Evolutionary conservation across 2,113 vertebrate genomes (phyloP).

Genomic region (Heloderma charlesbogerti): DNA sequence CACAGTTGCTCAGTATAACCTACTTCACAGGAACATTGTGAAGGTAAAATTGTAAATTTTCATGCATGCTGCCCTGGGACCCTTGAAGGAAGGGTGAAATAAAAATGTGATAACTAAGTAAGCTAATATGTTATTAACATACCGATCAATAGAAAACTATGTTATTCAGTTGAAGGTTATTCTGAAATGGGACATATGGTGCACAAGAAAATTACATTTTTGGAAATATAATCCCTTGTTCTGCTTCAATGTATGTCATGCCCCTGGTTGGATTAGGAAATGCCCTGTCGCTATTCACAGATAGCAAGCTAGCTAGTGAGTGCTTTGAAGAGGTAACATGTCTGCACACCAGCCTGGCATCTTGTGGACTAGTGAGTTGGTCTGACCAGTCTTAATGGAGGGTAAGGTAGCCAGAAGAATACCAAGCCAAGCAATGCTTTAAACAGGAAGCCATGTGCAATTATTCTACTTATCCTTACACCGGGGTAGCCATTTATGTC

Average conservation of each 20-base stretch:
- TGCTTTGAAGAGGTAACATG: neutral
- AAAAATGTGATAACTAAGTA: neutral
- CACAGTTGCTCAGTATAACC: neutral
- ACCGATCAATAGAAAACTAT: neutral
- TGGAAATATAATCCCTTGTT: neutral
- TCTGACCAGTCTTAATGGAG: neutral
- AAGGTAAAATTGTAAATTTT: neutral
- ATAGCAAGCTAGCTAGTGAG: neutral
- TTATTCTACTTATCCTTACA: too few species aligned
- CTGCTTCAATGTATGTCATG: neutral
- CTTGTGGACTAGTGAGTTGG: neutral
- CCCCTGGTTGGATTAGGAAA: neutral
- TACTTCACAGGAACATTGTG: neutral
- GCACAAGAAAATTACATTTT: neutral
- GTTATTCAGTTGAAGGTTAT: neutral
- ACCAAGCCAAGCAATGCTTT: neutral
- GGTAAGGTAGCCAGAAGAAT: neutral
- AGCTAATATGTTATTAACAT: neutral
- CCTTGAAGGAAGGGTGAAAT: too few species aligned
- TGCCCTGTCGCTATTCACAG: neutral
- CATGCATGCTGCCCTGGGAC: neutral
- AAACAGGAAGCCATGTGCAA: neutral
- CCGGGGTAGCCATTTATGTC: too few species aligned
- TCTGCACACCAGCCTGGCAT: neutral
- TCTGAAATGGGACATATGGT: neutral